These are phyloP conservation scores for Menura novaehollandiae DNA, from an alignment of 2,113 vertebrate genomes.

Conservation along the genomic window DNA sequence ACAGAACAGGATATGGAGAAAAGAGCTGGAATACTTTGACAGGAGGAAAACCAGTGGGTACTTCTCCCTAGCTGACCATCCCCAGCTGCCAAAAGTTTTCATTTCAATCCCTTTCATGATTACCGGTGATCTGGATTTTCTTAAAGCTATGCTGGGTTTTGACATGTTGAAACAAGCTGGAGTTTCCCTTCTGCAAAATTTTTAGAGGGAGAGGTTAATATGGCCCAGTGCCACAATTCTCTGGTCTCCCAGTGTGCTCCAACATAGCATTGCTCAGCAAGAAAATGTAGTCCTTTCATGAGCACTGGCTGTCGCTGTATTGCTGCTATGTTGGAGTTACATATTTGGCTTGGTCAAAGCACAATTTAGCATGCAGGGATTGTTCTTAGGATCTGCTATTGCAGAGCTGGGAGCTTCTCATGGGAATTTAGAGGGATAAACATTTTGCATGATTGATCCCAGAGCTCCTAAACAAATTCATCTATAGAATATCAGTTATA, in stretches of 20 bases:
- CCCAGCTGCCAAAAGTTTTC: not conserved
- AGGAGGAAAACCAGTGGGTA: not conserved
- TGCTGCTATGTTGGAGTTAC: not conserved
- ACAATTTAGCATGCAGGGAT: not conserved
- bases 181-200: not conserved
- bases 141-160: not conserved
- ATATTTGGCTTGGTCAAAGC: not conserved
- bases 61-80: not conserved
- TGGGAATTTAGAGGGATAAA: not conserved
- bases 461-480: not conserved
- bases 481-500: not conserved
- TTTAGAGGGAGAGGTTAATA: not conserved
- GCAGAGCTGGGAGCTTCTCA: not conserved
- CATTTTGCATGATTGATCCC: not conserved
- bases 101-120: not conserved
- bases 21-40: not conserved
- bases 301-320: not conserved
- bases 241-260: not conserved
- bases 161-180: not conserved
- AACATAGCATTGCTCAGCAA: not conserved
- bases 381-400: not conserved
- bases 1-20: not conserved
- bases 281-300: constrained; percentile 20
- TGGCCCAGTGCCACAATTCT: constrained; percentile 8
- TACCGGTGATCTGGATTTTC: not conserved